Percentiles rank a stretch among this genome's conserved stretches.
Conservation (phyloP, 2,888 invertebrate species). For the Napeogenes sylphis region DNA sequence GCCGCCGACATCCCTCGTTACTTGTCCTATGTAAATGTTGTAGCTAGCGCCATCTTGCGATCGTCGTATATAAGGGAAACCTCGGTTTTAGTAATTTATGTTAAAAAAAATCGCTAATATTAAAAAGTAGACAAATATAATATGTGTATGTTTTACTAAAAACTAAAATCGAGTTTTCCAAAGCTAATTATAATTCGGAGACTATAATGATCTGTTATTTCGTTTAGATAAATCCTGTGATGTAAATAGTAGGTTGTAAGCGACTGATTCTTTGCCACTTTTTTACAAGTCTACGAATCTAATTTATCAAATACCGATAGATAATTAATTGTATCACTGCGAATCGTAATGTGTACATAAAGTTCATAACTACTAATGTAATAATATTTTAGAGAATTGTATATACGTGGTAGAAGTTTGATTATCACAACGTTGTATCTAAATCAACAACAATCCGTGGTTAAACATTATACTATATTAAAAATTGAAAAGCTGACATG, state of each 20-base stretch:
- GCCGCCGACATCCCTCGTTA: conserved; percentile 19
- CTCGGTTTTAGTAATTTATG: conserved; percentile 18
- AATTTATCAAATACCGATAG: conserved; percentile 28
- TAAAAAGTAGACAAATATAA: neutral
- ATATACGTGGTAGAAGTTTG: neutral
- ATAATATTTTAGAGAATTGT: conserved; percentile 42
- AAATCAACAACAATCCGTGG: no score
- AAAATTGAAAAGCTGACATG: no score
- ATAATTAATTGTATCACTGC: conserved; percentile 35
- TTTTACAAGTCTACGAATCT: conserved; percentile 72
- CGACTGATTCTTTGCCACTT: conserved; percentile 75
- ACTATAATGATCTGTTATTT: conserved; percentile 28
- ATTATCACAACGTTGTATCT: no score
- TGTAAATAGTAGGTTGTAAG: conserved; percentile 72
- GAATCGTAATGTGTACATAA: conserved; percentile 51
- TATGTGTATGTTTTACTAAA: neutral
- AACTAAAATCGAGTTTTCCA: conserved; percentile 21
- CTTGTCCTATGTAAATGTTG: conserved; percentile 52
- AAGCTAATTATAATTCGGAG: conserved; percentile 26
- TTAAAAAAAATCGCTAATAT: neutral
- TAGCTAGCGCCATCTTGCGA: conserved; percentile 38
- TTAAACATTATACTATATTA: no score
- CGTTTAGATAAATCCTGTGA: conserved; percentile 35
- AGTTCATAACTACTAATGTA: conserved; percentile 60
- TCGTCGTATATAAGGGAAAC: conserved; percentile 11